Conservation (phyloP, 2,888 invertebrate genomes). For the Synergus laeviventris region DNA sequence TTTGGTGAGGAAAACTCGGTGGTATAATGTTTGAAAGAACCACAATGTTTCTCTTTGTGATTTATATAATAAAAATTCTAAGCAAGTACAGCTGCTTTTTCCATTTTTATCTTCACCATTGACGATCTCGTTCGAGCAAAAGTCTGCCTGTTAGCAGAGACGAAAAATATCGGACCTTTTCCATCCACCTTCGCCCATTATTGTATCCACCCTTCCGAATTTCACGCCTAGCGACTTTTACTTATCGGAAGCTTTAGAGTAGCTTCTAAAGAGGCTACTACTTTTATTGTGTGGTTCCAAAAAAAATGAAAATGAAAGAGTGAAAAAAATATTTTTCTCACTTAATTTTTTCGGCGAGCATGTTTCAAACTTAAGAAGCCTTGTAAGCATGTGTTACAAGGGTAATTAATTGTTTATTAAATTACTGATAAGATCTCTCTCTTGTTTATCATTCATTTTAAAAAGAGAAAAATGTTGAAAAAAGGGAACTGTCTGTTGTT, state of each 20-base stretch:
- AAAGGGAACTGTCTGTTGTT: not conserved
- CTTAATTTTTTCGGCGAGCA: not conserved
- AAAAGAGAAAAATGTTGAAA: not conserved
- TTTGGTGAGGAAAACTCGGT: too few relatives aligned
- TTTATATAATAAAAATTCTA: not conserved
- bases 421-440: not conserved
- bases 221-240: constrained; percentile 11
- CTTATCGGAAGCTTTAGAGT: constrained; percentile 16
- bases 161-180: constrained; percentile 15
- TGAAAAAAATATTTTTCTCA: not conserved
- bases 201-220: not conserved
- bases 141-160: constrained; percentile 23
- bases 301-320: not conserved
- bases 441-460: not conserved
- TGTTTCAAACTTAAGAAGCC: not conserved
- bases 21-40: not conserved
- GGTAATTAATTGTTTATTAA: not conserved
- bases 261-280: constrained; percentile 20
- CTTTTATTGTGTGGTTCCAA: not conserved
- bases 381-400: not conserved
- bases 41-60: not conserved
- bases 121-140: constrained; percentile 4
- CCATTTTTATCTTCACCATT: constrained; percentile 5
- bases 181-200: constrained; percentile 17
- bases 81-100: not conserved